Percentiles rank a stretch among this genome's conserved stretches.
phyloP scores from a whole-genome alignment of 2,113 vertebrate genomes.

The Pelmatolapia mariae region DNA sequence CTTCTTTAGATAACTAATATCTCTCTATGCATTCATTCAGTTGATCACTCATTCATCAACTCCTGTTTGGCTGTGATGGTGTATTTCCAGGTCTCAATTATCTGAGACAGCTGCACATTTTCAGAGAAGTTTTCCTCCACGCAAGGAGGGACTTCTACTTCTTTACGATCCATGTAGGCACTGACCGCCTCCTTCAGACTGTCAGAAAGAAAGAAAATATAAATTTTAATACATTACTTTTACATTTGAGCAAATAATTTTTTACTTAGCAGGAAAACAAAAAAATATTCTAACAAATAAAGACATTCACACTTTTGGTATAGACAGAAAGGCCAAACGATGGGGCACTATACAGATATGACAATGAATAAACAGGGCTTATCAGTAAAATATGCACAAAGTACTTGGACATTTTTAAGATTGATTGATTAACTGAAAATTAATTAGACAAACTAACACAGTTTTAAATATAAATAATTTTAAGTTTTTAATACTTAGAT shows the following conservation, averaged over 20 bases:
- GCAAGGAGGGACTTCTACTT: constrained; percentile 17
- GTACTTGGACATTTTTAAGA: too few species aligned
- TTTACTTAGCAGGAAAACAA: not conserved
- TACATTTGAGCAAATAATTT: not conserved
- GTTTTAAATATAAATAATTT: fast-evolving
- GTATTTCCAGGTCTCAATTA: constrained; percentile 72
- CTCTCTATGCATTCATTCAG: not conserved
- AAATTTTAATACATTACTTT: not conserved
- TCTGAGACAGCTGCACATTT: constrained; percentile 64
- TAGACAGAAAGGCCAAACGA: not conserved
- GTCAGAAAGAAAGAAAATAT: not conserved
- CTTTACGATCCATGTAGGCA: constrained; percentile 71
- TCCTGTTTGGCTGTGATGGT: constrained; percentile 59
- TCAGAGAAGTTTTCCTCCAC: constrained; percentile 68
- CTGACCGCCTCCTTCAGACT: constrained; percentile 74
- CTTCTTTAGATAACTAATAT: not conserved
- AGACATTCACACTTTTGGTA: not conserved
- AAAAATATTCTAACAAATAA: not conserved
- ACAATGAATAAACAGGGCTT: too few species aligned
- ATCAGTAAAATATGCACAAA: too few species aligned
- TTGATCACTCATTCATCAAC: not conserved
- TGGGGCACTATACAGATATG: not conserved
- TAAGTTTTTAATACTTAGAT: not conserved
- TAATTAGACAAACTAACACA: fast-evolving
- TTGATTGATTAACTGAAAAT: not conserved